Base-by-base conservation (phyloP, 2,113 vertebrate genomes). In the Gallinago paraguaiae region DNA sequence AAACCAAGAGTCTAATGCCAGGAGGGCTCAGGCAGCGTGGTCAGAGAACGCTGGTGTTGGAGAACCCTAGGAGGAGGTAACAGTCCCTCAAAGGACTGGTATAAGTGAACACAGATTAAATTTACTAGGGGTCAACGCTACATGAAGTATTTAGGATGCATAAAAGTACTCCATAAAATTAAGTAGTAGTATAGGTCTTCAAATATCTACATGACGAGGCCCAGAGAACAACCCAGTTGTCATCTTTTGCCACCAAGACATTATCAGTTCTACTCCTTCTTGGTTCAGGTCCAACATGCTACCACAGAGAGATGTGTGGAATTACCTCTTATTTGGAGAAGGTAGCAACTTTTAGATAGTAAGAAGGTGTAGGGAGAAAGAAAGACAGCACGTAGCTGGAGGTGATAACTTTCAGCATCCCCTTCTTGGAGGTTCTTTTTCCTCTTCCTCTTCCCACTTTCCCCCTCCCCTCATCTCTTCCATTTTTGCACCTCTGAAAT, bases 401-500 rank as follows among this genome's bases (percentile, higher is more conserved):
- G 27, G 33, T 30, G 63, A 53, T 31, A 41, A 14, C 20, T 86
- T 89, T 63, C 56, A 67, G 28, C 43, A 75, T 51, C 39, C 17
- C 15, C 8, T 82, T 84, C 78, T 45, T 45, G 17, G 48, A 68
- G 23, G 10, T 31, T 92, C 31, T 91, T 43, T 43, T 15, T 43
- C 41, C 41, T 43, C 41, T 59, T 74, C 74, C 35, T 56, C 17
- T 92, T 82, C 37, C 83, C 13, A 25, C 75, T 61, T 45, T 9
- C 57, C 22, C 19, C 8, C 56, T 15, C 6, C 10, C 28, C 54
- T 9, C 75, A 33, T 53, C 78, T 43, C 63, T 88, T 86, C 76
- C 88, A 86, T 76, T 93, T 95, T 95, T 90, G 91, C 95, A 83
- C 92, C 79, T 97, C 91, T 95, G 84, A 91, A 96, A 88, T 41